phyloP scores from a whole-genome alignment of 2,113 vertebrate species.

The Columba janthina region DNA sequence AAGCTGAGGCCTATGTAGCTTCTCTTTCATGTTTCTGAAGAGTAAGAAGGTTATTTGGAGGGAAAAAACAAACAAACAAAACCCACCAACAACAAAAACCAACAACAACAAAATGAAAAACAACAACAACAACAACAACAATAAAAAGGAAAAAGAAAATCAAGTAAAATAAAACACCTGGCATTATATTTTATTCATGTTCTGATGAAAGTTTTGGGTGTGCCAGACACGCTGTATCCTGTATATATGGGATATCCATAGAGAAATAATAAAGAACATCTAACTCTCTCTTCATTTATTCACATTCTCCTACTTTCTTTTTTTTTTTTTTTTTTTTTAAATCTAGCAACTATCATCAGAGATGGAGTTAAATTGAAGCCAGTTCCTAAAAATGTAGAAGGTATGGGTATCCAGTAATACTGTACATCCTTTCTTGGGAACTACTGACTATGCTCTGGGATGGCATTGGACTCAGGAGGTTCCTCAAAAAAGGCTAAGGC shows the following conservation, averaged over 20 bases:
- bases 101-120: too few species aligned
- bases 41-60: neutral
- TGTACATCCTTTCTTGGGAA: neutral
- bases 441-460: neutral
- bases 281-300: neutral
- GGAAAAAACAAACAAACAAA: neutral
- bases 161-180: neutral
- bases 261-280: neutral
- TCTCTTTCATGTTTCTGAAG: neutral
- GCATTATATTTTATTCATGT: neutral
- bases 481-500: neutral
- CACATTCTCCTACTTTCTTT: fast-evolving
- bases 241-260: neutral
- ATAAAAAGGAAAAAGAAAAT: neutral
- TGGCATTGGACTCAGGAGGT: neutral
- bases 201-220: neutral
- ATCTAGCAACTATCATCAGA: neutral
- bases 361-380: neutral
- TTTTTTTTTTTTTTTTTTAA: neutral
- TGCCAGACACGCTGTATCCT: neutral
- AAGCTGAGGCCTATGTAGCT: neutral
- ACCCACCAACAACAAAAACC: too few species aligned
- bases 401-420: neutral
- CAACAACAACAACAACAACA: too few species aligned
- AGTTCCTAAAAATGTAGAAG: neutral